phyloP scores from a whole-genome alignment of 2,113 vertebrate genomes.

The Meles meles region DNA sequence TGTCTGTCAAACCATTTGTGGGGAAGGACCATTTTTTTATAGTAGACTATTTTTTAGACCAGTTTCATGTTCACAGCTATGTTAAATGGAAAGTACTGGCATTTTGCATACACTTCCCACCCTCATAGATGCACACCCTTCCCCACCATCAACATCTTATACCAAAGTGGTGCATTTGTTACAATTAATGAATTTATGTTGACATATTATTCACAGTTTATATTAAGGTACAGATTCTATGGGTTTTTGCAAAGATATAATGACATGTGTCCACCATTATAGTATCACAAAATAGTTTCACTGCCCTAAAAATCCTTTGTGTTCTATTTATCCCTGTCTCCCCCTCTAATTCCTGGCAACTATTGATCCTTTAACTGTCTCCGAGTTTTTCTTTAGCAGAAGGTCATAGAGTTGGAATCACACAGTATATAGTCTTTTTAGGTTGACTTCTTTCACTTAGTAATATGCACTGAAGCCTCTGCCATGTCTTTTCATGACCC shows the following conservation, averaged over 20 bases:
- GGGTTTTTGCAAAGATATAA: neutral
- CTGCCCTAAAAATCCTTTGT: neutral
- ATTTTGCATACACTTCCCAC: neutral
- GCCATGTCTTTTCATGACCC: neutral
- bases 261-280: neutral
- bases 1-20: neutral
- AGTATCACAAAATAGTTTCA: neutral
- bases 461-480: neutral
- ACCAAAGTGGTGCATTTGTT: no score
- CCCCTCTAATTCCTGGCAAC: neutral
- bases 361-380: neutral
- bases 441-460: neutral
- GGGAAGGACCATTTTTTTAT: neutral
- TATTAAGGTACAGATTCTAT: neutral
- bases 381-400: neutral
- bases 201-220: neutral
- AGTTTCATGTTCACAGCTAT: neutral
- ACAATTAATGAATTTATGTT: neutral
- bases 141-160: neutral
- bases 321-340: neutral
- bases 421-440: neutral
- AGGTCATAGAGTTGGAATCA: neutral
- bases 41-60: neutral
- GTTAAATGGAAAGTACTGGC: neutral
- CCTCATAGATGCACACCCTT: neutral